Evolutionary conservation across 2,113 vertebrate genomes (phyloP).

Genomic region (Choloepus hoffmanni): DNA sequence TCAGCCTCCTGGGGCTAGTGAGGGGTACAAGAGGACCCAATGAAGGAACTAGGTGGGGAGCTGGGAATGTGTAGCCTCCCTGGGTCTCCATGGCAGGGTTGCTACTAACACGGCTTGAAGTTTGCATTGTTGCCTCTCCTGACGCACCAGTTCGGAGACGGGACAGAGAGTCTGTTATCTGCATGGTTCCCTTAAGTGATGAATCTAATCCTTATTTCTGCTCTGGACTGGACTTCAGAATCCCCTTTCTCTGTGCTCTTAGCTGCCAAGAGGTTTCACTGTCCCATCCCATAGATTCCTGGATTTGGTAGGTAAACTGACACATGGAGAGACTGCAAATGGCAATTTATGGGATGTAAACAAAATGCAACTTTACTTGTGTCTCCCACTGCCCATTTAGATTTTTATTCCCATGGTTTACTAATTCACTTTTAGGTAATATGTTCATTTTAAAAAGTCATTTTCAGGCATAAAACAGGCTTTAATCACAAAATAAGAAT

Average conservation of each 20-base stretch:
- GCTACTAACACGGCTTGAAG: background rate
- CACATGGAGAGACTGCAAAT: background rate
- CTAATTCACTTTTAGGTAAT: background rate
- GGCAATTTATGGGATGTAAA: background rate
- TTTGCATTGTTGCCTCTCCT: background rate
- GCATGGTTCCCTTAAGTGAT: background rate
- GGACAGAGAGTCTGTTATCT: background rate
- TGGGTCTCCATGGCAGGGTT: background rate
- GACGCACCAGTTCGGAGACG: background rate
- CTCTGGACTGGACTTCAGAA: background rate
- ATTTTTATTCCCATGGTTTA: background rate
- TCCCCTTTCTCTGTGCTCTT: background rate
- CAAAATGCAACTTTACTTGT: background rate
- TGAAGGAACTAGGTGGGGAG: background rate
- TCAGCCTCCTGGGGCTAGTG: background rate
- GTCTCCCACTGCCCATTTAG: background rate
- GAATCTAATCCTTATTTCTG: background rate
- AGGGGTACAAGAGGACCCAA: background rate
- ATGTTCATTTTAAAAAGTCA: conserved; percentile 17
- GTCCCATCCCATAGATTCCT: background rate
- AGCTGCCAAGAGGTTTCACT: background rate
- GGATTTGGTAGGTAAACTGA: background rate
- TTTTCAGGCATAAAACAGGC: conserved; percentile 18
- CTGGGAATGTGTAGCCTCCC: background rate
- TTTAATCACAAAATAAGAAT: conserved; percentile 19